Base-by-base conservation (phyloP, 1,140 invertebrate genomes). In the Sitobion miscanthi region DNA sequence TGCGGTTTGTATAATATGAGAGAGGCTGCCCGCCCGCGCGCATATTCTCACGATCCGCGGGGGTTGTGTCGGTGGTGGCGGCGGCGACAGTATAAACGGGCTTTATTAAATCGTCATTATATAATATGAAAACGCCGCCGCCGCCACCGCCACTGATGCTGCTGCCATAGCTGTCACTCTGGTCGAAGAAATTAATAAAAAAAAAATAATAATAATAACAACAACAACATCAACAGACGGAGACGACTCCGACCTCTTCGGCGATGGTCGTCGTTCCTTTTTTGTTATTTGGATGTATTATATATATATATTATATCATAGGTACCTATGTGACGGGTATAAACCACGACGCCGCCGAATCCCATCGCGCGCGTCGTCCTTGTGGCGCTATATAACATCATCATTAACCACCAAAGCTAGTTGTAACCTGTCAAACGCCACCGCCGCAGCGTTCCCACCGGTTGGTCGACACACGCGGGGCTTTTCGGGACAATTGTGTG, bases 371-470 rank as follows among this genome's bases (percentile, higher is more conserved):
- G 62, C 69, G 35, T n/a, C 91, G 91, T 93, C 91, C 91, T 93
- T 93, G 91, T 93, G 91, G 91, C 91, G 91, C 91, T 86, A 86
- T 85, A 85, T 93, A 93, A 93, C 91, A 85, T 93, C 91, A 93
- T 93, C 91, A 93, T 93, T 93, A 93, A 93, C 91, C 77, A 54
- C 91, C 82, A 86, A 86, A 93, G 91, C 91, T 93, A 38, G 91
- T 86, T 57, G 82, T 93, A 54, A 93, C 91, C 91, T 86, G 91
- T 93, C 91, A 93, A 93, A 93, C 91, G 82, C 91, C 91, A 42
- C 69, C 90, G 62, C 90, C n/a, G 62, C 45, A 35, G n/a, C 57
- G 89, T 62, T 90, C 89, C 54, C 54, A 90, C 89, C 45, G 54
- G 42, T 2, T 5, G 54, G 62, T 42, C 25, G 47, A 38, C 35